phyloP scores from a whole-genome alignment of 2,888 invertebrate species.

The Octodonta nipae region DNA sequence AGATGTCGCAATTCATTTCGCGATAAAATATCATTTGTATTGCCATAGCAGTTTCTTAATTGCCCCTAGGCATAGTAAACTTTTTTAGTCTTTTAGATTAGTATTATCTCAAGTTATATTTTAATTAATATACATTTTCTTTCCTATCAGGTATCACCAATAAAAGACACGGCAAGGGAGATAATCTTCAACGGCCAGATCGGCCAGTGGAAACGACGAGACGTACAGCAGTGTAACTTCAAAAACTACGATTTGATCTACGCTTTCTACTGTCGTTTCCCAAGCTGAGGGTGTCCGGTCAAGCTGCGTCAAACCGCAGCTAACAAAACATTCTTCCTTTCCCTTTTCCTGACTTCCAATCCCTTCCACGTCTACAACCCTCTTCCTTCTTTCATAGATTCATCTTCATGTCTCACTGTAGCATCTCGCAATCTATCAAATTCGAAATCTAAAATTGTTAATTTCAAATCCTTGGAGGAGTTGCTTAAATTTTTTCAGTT shows the following conservation, averaged over 20 bases:
- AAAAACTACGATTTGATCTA: conserved; percentile 89
- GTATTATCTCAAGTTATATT: too few species aligned
- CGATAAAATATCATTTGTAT: too few species aligned
- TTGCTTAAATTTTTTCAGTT: too few species aligned
- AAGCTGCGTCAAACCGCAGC: conserved; percentile 37
- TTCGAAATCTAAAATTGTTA: too few species aligned
- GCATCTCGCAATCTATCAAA: too few species aligned
- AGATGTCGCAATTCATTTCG: too few species aligned
- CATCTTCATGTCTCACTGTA: conserved; percentile 2
- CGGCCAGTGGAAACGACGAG: conserved; percentile 56
- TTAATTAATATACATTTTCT: too few species aligned
- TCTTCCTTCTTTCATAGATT: conserved; percentile 8
- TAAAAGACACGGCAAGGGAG: conserved; percentile 58
- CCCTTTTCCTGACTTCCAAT: conserved; percentile 14
- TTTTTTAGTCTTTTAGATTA: too few species aligned
- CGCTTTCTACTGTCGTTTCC: conserved; percentile 81
- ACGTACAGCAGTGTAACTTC: conserved; percentile 81
- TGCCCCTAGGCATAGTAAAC: too few species aligned
- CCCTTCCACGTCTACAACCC: conserved; percentile 11
- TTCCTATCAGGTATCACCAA: conserved; percentile 71
- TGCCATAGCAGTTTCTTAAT: too few species aligned
- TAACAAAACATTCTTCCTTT: conserved; percentile 14
- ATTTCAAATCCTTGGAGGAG: conserved; percentile 4
- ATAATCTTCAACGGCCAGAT: conserved; percentile 55
- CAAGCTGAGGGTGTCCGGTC: conserved; percentile 69